A percentile compares a stretch with the other conserved stretches of the same genome.
Conservation (phyloP, 2,888 invertebrate genomes). For the Limulus polyphemus region DNA sequence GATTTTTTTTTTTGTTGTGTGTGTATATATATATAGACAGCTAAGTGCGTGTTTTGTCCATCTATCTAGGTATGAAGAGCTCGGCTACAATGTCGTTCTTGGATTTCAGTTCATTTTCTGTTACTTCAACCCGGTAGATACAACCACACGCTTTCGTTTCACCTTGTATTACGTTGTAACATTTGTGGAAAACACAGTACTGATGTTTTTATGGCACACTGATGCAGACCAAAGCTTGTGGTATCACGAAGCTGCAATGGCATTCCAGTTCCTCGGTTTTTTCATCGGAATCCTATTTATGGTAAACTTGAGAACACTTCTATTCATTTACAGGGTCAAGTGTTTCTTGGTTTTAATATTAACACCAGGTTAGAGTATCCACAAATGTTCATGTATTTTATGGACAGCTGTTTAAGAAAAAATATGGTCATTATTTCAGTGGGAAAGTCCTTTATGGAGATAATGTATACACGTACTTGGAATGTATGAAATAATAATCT, state of each 20-base stretch:
- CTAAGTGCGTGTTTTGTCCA: too few species aligned
- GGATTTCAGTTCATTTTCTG: conserved; percentile 27
- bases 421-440: too few species aligned
- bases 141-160: conserved; percentile 40
- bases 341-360: too few species aligned
- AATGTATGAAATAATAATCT: too few species aligned
- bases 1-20: too few species aligned
- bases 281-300: conserved; percentile 23
- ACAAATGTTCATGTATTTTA: too few species aligned
- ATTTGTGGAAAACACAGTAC: conserved; percentile 38
- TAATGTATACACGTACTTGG: too few species aligned
- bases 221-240: conserved; percentile 30
- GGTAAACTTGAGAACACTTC: conserved; percentile 13
- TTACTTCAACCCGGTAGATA: conserved; percentile 28
- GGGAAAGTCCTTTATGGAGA: too few species aligned
- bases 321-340: too few species aligned
- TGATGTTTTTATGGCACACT: conserved; percentile 39
- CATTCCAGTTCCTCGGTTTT: conserved; percentile 32
- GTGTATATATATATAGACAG: too few species aligned
- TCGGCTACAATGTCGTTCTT: conserved; percentile 24
- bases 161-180: conserved; percentile 38
- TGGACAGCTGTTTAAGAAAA: too few species aligned
- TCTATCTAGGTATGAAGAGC: conserved; percentile 17
- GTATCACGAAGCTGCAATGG: conserved; percentile 34
- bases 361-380: too few species aligned